These are phyloP conservation scores for Leptocoma aspasia DNA, from an alignment of 2,113 vertebrate genomes.

Conservation along the genomic window DNA sequence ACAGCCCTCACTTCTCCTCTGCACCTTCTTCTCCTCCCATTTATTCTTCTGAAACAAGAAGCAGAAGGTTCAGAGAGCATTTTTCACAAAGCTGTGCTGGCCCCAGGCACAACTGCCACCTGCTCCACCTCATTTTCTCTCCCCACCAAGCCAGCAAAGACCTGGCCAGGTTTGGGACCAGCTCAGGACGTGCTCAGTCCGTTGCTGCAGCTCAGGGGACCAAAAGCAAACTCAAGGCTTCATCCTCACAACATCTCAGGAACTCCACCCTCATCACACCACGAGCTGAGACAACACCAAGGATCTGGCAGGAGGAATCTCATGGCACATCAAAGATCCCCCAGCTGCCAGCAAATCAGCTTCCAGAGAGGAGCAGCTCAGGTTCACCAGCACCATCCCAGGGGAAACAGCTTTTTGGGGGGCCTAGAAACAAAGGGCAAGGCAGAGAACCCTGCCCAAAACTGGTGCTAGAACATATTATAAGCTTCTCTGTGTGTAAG, in stretches of 20 bases:
- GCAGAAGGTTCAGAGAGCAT: not conserved
- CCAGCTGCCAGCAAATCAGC: not conserved
- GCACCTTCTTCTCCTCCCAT: not conserved
- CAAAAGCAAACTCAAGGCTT: not conserved
- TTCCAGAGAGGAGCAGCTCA: not conserved
- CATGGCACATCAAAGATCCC: not conserved
- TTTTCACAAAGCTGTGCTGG: not conserved
- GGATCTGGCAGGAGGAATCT: not conserved
- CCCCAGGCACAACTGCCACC: not conserved
- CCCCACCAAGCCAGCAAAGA: not conserved
- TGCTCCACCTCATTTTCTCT: not conserved
- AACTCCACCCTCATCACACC: not conserved
- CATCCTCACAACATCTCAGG: not conserved
- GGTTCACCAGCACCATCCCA: not conserved
- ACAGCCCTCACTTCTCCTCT: not conserved
- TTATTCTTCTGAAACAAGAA: not conserved
- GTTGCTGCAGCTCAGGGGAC: not conserved
- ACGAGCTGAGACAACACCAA: fast-evolving
- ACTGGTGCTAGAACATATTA: too few relatives aligned
- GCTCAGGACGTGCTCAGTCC: not conserved
- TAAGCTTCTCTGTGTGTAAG: too few relatives aligned
- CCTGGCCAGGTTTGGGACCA: not conserved
- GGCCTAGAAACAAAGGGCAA: not conserved
- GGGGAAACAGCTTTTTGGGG: not conserved
- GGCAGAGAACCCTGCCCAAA: not conserved